These are phyloP conservation scores for Leptinotarsa defecta DNA, from an alignment of 1,140 invertebrate genomes.

Conservation along the genomic window DNA sequence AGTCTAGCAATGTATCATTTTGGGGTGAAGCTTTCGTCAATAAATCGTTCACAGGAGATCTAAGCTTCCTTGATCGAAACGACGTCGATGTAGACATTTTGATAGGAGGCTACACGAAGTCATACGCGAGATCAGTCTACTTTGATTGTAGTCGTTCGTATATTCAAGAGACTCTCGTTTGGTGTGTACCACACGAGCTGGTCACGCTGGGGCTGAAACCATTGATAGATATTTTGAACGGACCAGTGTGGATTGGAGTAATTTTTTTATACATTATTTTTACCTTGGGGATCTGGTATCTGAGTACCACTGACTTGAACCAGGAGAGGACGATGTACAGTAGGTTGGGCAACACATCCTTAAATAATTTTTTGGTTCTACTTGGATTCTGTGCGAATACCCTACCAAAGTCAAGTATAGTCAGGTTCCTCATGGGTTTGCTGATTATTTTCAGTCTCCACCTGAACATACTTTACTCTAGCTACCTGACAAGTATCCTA, in stretches of 20 bases:
- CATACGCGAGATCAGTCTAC: background rate
- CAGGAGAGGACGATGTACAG: background rate
- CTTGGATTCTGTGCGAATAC: slow-evolving; percentile 9
- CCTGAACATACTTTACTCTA: slow-evolving; percentile 12
- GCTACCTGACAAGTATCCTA: slow-evolving; percentile 19
- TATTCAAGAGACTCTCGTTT: slow-evolving; percentile 15
- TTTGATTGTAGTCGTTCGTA: slow-evolving; percentile 16
- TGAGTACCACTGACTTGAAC: background rate
- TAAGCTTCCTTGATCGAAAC: background rate
- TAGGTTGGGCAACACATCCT: background rate
- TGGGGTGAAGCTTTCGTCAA: slow-evolving; percentile 11
- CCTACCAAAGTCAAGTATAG: background rate
- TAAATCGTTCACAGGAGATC: background rate
- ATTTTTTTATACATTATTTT: slow-evolving; percentile 8
- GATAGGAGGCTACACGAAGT: slow-evolving; percentile 15
- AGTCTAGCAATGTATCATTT: background rate
- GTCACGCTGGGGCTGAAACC: background rate
- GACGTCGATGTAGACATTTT: background rate
- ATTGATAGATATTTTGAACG: slow-evolving; percentile 9
- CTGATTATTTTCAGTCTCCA: slow-evolving; percentile 22
- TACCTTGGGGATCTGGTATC: background rate
- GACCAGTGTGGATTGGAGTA: slow-evolving; percentile 9
- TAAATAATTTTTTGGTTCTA: slow-evolving; percentile 12
- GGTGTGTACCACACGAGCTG: slow-evolving; percentile 19
- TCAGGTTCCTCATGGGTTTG: slow-evolving; percentile 11